Evolutionary conservation across 1,140 invertebrate genomes (phyloP).

Genomic region (Philotrypesis tridentata): DNA sequence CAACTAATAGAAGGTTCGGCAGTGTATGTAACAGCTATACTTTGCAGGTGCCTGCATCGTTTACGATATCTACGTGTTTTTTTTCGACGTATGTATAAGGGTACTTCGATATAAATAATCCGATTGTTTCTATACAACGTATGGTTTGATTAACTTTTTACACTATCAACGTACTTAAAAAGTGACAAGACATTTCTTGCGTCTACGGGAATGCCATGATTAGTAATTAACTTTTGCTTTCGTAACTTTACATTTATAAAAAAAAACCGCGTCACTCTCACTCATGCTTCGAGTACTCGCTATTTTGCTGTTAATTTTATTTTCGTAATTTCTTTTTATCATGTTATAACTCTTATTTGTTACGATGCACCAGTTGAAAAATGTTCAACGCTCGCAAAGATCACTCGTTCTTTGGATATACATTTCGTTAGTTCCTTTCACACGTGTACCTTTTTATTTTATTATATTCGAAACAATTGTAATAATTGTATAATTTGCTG

Average conservation of each 20-base stretch:
- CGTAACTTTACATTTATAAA: slow-evolving; percentile 42
- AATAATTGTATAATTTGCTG: slow-evolving; percentile 36
- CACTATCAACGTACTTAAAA: slow-evolving; percentile 47
- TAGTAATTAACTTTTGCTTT: slow-evolving; percentile 39
- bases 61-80: slow-evolving; percentile 65
- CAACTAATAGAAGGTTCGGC: slow-evolving; percentile 72
- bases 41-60: slow-evolving; percentile 69
- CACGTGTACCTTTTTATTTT: slow-evolving; percentile 52
- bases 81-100: slow-evolving; percentile 55
- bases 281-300: neutral
- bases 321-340: slow-evolving; percentile 28
- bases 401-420: slow-evolving; percentile 57
- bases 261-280: neutral
- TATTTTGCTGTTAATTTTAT: neutral
- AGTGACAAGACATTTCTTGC: slow-evolving; percentile 46
- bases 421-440: slow-evolving; percentile 41
- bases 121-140: slow-evolving; percentile 52
- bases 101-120: slow-evolving; percentile 52
- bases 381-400: slow-evolving; percentile 53
- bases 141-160: slow-evolving; percentile 52
- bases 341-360: slow-evolving; percentile 47
- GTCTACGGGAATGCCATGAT: slow-evolving; percentile 52
- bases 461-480: slow-evolving; percentile 44
- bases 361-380: slow-evolving; percentile 51
- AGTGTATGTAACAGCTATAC: slow-evolving; percentile 71